Base-by-base conservation (phyloP, 2,888 invertebrate genomes). In the Brachyopa scutellaris region DNA sequence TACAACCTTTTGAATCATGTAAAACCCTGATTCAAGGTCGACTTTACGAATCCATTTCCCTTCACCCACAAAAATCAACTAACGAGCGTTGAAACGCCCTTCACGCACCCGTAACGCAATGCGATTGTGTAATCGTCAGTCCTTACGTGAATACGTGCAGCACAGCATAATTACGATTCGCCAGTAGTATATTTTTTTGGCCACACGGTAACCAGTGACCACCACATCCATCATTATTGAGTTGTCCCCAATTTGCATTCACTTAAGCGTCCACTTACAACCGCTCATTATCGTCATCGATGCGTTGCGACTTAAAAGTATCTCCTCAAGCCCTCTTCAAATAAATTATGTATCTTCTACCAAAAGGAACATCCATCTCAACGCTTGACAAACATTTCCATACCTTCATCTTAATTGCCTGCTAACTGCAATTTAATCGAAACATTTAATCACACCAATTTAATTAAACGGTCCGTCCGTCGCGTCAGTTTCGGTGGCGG, bases 371-470 rank as follows among this genome's bases (percentile, higher is more conserved):
- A 72, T 82, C 62, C 76, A 72, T 77, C 82, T 49, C 47, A 33
- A 53, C 70, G 82, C 76, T 82, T 82, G 82, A 82, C 82, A 82
- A 82, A 62, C 53, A 66, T 82, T 82, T 70, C 66, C 66, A 64
- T 70, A 33, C 64, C 77, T 66, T 76, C 61, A 64, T 47, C 83
- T 83, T 78, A 83, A 83, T 83, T 78, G 78, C 42, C 78, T 67
- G 83, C 73, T 83, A 83, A 83, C 72, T 83, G 67, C 66, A 26
- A 62, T 73, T 67, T 83, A 83, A 83, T 83, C 83, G 83, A 72
- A 78, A 67, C 78, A 49, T 62, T 83, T 83, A 78, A 83, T 83
- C 78, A 83, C 78, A 67, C 83, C 83, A 73, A 77, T 83, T 83
- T 82, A 76, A 82, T 82, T 76, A 82, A 82, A 82, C 45, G 66